Evolutionary conservation across 2,113 vertebrate genomes (phyloP).

Genomic region (Butastur rufipennis): DNA sequence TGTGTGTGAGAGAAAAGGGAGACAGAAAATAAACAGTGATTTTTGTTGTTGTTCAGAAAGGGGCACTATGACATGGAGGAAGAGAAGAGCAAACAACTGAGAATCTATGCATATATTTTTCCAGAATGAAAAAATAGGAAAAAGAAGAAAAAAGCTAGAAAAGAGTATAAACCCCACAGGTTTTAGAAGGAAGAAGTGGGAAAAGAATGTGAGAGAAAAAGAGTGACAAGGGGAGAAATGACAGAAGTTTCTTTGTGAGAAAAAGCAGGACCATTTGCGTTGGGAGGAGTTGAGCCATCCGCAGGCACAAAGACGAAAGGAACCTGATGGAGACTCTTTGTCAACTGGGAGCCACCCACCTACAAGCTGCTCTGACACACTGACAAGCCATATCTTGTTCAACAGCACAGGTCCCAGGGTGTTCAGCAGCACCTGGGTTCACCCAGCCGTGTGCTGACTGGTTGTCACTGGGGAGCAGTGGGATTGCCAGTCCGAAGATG

Average conservation of each 20-base stretch:
- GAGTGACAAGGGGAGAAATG: background rate
- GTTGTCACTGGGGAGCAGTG: background rate
- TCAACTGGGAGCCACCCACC: background rate
- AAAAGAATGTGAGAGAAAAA: background rate
- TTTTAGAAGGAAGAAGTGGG: background rate
- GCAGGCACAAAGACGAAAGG: background rate
- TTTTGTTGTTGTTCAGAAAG: background rate
- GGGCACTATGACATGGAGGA: background rate
- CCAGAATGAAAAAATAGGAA: background rate
- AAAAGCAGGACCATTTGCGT: background rate
- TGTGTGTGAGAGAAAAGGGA: background rate
- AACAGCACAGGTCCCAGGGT: background rate
- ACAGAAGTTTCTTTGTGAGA: background rate
- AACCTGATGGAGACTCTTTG: background rate
- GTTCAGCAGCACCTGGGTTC: background rate
- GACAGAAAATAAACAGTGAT: background rate
- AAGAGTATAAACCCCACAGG: background rate
- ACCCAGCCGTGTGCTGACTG: accelerated
- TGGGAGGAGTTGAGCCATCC: background rate
- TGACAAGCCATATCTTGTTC: background rate
- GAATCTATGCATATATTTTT: background rate
- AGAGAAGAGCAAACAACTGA: background rate
- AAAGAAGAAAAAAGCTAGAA: background rate
- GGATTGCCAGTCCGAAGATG: background rate
- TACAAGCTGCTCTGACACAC: background rate